A percentile compares a stretch with the other conserved stretches of the same genome.
Evolutionary conservation across 2,113 vertebrate genomes (phyloP).

Genomic region (Porphyrio hochstetteri): DNA sequence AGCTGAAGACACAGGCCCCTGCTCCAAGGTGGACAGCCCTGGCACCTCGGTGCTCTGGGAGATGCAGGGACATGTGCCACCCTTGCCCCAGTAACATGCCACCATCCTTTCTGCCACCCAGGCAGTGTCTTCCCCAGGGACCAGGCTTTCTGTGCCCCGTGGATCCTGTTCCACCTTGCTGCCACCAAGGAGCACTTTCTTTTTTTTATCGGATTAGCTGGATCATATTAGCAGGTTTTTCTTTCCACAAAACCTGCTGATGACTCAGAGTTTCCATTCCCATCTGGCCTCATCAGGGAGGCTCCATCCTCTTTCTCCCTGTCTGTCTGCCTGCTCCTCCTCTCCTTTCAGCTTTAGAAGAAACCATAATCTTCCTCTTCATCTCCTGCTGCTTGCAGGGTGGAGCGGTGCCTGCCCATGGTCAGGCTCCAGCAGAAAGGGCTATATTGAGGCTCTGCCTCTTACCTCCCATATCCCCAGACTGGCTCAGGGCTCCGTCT

Average conservation of each 20-base stretch:
- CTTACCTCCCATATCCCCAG: background rate
- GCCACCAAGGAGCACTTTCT: rapidly evolving
- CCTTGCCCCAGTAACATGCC: background rate
- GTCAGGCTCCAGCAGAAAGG: background rate
- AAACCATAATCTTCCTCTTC: background rate
- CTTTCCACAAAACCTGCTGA: background rate
- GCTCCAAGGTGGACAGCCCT: background rate
- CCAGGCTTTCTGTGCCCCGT: rapidly evolving
- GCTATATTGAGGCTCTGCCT: background rate
- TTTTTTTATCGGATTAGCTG: background rate
- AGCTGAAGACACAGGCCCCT: background rate
- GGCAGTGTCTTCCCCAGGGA: rapidly evolving
- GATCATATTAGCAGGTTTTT: background rate
- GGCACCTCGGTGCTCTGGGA: background rate
- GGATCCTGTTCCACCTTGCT: background rate
- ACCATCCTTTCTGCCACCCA: background rate
- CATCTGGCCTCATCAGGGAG: background rate
- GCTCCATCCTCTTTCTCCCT: background rate
- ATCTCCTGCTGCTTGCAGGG: background rate
- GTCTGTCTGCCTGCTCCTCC: background rate
- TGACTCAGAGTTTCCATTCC: conserved; percentile 47
- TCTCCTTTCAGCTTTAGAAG: background rate
- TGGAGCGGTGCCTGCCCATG: background rate
- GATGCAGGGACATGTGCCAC: rapidly evolving
- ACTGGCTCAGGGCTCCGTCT: background rate